Evolutionary conservation across 2,888 invertebrate species (phyloP).

Genomic region (Calameuta pallipes): DNA sequence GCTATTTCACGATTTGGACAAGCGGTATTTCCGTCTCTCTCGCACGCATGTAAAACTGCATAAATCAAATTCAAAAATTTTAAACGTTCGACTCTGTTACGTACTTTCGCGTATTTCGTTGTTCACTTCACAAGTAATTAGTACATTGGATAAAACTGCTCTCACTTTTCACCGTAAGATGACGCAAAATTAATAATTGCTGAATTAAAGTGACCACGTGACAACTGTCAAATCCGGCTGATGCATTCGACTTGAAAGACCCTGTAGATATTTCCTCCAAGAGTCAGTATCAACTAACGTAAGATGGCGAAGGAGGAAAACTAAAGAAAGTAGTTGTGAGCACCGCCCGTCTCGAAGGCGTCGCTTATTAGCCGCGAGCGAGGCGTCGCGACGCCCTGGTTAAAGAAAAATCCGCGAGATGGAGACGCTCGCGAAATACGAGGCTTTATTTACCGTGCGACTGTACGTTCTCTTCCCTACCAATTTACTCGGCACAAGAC

Average conservation of each 20-base stretch:
- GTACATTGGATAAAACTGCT: not conserved
- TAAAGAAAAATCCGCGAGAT: constrained; percentile 63
- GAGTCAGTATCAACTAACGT: not conserved
- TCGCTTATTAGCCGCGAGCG: constrained; percentile 54
- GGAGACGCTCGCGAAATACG: constrained; percentile 45
- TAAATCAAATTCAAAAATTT: not conserved
- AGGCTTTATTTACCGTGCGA: not conserved
- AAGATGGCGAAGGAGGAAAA: not conserved
- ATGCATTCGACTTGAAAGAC: too few relatives aligned
- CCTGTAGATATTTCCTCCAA: too few relatives aligned
- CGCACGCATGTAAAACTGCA: not conserved
- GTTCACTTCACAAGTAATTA: not conserved
- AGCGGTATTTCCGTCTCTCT: not conserved
- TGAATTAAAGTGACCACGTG: not conserved
- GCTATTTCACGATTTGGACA: not conserved
- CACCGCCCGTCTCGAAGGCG: constrained; percentile 18
- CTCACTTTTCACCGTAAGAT: not conserved
- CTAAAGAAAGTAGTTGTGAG: not conserved
- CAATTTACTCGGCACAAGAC: not conserved
- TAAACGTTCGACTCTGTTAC: not conserved
- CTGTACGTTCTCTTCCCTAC: not conserved
- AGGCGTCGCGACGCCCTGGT: constrained; percentile 60
- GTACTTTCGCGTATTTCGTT: not conserved
- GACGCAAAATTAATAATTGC: not conserved
- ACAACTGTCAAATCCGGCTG: not conserved